phyloP scores from a whole-genome alignment of 1,140 invertebrate genomes.

The Tetraneura akinire region DNA sequence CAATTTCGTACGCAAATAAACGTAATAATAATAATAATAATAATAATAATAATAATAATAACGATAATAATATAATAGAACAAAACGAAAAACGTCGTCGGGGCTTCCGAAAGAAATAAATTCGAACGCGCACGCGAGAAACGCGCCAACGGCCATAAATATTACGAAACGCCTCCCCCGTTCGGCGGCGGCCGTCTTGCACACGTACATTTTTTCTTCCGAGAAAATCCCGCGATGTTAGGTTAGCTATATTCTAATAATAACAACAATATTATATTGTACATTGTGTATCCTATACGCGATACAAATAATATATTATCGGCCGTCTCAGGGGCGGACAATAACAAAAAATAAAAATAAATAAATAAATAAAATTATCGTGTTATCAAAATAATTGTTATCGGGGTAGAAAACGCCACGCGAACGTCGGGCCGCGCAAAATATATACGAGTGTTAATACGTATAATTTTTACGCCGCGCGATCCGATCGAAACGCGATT shows the following conservation, averaged over 20 bases:
- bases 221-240: not conserved
- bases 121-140: constrained; percentile 47
- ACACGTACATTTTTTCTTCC: constrained; percentile 30
- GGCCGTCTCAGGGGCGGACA: not conserved
- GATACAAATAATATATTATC: not conserved
- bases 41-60: constrained; percentile 9
- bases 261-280: not conserved
- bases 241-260: constrained; percentile 3
- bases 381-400: not conserved
- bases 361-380: constrained; percentile 4
- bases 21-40: constrained; percentile 22
- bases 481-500: not conserved
- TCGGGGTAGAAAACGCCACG: not conserved
- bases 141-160: constrained; percentile 28
- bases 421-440: not conserved
- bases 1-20: constrained; percentile 44
- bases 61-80: constrained; percentile 24
- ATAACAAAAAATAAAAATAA: no score
- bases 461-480: no score
- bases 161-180: constrained; percentile 1
- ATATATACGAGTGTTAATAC: no score
- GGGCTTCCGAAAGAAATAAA: constrained; percentile 48
- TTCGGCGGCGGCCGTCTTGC: not conserved
- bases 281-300: not conserved
- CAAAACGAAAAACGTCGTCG: constrained; percentile 47